A percentile compares a stretch with the other conserved stretches of the same genome.
These are phyloP conservation scores for Hippocampus zosterae DNA, from an alignment of 2,113 vertebrate species.

Conservation along the genomic window DNA sequence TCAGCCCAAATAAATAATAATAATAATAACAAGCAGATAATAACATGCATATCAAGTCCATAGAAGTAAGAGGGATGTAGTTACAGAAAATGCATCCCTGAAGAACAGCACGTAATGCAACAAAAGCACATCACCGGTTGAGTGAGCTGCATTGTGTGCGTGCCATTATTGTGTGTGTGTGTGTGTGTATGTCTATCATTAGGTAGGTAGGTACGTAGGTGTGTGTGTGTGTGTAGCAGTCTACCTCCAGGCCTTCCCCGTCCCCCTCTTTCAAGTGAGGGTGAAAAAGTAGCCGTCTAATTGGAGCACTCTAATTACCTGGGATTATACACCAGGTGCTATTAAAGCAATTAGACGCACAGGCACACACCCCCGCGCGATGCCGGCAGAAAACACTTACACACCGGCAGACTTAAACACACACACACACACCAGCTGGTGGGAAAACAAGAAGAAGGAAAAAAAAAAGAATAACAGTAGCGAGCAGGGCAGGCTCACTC, in stretches of 20 bases:
- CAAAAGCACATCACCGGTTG: background rate
- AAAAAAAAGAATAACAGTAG: conserved; percentile 18
- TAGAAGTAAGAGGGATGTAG: background rate
- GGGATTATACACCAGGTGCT: conserved; percentile 74
- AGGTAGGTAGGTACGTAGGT: background rate
- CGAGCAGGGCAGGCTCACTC: conserved; percentile 9
- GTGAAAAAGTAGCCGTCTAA: conserved; percentile 74
- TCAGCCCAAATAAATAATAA: conserved; percentile 30
- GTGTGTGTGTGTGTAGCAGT: conserved; percentile 34
- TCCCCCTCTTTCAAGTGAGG: conserved; percentile 68
- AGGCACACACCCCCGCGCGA: conserved; percentile 49
- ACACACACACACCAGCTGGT: conserved; percentile 17
- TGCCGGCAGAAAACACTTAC: conserved; percentile 29
- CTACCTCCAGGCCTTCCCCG: conserved; percentile 65
- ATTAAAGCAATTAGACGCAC: conserved; percentile 77
- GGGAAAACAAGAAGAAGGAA: conserved; percentile 9
- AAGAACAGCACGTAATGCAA: conserved; percentile 1
- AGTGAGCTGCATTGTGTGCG: conserved; percentile 4
- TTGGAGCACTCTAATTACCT: conserved; percentile 74
- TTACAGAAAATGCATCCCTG: background rate
- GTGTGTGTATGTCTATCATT: conserved; percentile 1
- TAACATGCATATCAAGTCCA: conserved; percentile 10
- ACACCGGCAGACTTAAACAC: no score
- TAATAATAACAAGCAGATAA: background rate
- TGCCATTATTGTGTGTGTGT: conserved; percentile 14